Evolutionary conservation across 1,140 invertebrate genomes (phyloP).

Genomic region (Augochlora pura): DNA sequence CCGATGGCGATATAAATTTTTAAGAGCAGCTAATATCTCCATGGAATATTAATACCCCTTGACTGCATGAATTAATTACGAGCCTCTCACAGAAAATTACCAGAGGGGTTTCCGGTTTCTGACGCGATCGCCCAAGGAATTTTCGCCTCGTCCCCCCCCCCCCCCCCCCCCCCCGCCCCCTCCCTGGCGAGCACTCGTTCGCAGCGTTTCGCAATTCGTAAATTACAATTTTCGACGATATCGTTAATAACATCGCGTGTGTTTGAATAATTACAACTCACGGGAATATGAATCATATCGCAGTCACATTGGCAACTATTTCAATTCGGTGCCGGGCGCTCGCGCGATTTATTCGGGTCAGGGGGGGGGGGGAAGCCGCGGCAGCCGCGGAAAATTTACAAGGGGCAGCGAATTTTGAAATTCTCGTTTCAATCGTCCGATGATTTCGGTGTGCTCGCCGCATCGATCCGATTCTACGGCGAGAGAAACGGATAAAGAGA

Average conservation of each 20-base stretch:
- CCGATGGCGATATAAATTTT: too few relatives aligned
- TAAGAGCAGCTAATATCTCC: too few relatives aligned
- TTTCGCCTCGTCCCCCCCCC: too few relatives aligned
- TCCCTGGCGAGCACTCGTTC: too few relatives aligned
- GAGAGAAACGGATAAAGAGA: not conserved
- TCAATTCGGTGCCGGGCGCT: conserved; percentile 12
- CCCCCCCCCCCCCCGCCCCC: too few relatives aligned
- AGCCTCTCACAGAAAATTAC: too few relatives aligned
- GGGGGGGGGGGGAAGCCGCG: too few relatives aligned
- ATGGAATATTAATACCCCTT: too few relatives aligned
- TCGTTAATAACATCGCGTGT: conserved; percentile 25
- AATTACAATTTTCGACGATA: conserved; percentile 24
- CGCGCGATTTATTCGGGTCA: conserved; percentile 16
- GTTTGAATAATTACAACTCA: conserved; percentile 18
- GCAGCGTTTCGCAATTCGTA: not conserved
- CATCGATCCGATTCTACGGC: not conserved
- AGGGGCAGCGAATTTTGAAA: conserved; percentile 22
- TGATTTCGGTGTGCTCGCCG: too few relatives aligned
- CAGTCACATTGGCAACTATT: conserved; percentile 4
- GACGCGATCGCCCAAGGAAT: too few relatives aligned
- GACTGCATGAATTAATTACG: too few relatives aligned
- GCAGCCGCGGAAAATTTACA: conserved; percentile 11
- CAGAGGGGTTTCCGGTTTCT: too few relatives aligned
- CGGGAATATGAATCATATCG: conserved; percentile 10
- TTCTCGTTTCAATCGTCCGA: conserved; percentile 9